Percentiles rank a stretch among this genome's conserved stretches.
These are phyloP conservation scores for Chrysemys picta DNA, from an alignment of 2,113 vertebrate genomes.

Conservation along the genomic window DNA sequence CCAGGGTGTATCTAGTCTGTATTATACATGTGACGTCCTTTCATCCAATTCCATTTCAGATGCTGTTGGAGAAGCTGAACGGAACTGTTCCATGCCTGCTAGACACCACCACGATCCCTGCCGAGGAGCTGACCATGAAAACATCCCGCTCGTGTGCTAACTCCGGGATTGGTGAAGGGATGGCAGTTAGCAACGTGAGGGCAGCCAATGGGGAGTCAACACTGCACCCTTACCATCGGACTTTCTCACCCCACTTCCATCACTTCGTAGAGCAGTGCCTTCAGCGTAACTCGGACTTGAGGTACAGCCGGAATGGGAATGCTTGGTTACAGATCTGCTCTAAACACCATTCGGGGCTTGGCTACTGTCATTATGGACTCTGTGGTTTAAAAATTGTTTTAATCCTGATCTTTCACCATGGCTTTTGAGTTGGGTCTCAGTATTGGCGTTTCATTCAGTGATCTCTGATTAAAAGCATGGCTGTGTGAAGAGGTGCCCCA, in stretches of 20 bases:
- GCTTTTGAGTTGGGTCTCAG: background rate
- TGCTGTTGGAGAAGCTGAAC: slow-evolving; percentile 97
- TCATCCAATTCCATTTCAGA: slow-evolving; percentile 75
- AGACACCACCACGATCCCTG: slow-evolving; percentile 96
- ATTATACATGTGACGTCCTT: background rate
- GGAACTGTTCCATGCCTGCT: slow-evolving; percentile 95
- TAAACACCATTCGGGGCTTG: rapidly evolving
- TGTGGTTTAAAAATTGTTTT: rapidly evolving
- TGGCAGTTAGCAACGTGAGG: slow-evolving; percentile 75
- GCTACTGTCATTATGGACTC: background rate
- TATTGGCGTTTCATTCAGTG: background rate
- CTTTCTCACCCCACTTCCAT: slow-evolving; percentile 93
- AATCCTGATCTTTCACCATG: background rate
- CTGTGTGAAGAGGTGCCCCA: background rate
- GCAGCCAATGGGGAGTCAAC: slow-evolving; percentile 89
- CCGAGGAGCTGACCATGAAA: slow-evolving; percentile 92
- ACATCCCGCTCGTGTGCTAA: slow-evolving; percentile 88
- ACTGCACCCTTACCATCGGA: slow-evolving; percentile 93
- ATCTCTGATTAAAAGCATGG: background rate
- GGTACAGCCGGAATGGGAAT: slow-evolving; percentile 73
- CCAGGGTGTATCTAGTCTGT: background rate
- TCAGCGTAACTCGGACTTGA: slow-evolving; percentile 90
- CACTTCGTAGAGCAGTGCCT: slow-evolving; percentile 95
- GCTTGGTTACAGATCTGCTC: background rate
- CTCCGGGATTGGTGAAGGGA: slow-evolving; percentile 86